Base-by-base conservation (phyloP, 2,113 vertebrate genomes). In the Procavia capensis region DNA sequence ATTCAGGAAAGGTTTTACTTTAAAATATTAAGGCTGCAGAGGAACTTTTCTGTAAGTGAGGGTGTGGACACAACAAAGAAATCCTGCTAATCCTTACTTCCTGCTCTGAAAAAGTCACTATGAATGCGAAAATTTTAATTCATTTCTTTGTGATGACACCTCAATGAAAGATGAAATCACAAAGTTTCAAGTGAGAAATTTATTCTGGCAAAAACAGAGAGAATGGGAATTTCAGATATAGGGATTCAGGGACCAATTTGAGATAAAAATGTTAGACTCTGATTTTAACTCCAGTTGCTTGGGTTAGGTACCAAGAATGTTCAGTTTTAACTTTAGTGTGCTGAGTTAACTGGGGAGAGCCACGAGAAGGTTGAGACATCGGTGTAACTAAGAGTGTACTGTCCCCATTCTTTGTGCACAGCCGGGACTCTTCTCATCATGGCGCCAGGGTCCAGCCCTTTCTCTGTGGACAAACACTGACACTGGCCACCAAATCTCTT, bases 1-100 rank as follows among this genome's bases (percentile, higher is more conserved):
- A 1, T 70, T 89, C 95, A 93, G 68, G 39, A 95, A 90, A 61
- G 14, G 47, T 95, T 95, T 96, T 86, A 78, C 36, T 97, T 82
- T 92, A 74, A 94, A 94, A 64, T 75, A 85, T 80, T 41, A 82
- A 88, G 83, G 97, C 66, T 54, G 47, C 78, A 88, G 54, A 93
- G 72, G 41, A 88, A 9, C 5, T 85, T 94, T 90, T 93, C 50
- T 85, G 3, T 75, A 47, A 80, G 61, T 34, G 20, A 75, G 14
- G 6, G 13, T 78, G 34, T 88, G 85, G 34, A 59, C 63, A 76
- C 84, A 89, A 43, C 72, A 94, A 86, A 95, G 91, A 86, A 92
- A 13, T 83, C 86, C 61, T 87, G 54, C 45, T 85, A 93, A 68
- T 82, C 29, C 25, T 19, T 7, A 94, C n/a, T 88, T 91, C 63